These are phyloP conservation scores for Morpho deidamia DNA, from an alignment of 2,888 invertebrate species.

Conservation along the genomic window DNA sequence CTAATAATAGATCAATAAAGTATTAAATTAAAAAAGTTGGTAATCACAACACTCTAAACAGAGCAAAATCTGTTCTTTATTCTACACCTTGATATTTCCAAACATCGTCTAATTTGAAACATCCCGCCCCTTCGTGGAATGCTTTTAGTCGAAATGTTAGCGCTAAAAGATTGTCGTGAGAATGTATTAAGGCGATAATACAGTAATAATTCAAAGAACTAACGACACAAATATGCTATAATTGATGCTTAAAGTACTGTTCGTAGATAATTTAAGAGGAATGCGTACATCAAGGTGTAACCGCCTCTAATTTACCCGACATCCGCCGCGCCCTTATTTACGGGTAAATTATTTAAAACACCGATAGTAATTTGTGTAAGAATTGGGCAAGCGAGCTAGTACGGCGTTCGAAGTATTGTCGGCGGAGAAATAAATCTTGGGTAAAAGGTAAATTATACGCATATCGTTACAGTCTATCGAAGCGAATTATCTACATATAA, in stretches of 20 bases:
- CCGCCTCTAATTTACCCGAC: slow-evolving; percentile 9
- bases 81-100: background rate
- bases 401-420: slow-evolving; percentile 22
- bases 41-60: no score
- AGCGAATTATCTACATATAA: no score
- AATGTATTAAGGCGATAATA: background rate
- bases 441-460: slow-evolving; percentile 23
- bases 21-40: no score
- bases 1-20: no score
- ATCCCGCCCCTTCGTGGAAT: no score
- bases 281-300: slow-evolving; percentile 14
- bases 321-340: slow-evolving; percentile 18
- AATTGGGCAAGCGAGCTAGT: slow-evolving; percentile 23
- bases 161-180: background rate
- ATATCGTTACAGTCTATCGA: slow-evolving; percentile 26
- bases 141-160: no score
- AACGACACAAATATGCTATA: background rate
- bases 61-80: no score
- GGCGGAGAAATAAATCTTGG: slow-evolving; percentile 25
- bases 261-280: slow-evolving; percentile 7
- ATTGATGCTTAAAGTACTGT: slow-evolving; percentile 8
- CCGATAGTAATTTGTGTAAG: slow-evolving; percentile 29
- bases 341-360: slow-evolving; percentile 34
- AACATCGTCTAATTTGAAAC: background rate
- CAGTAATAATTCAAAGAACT: background rate